Base-by-base conservation (phyloP, 2,888 invertebrate species). In the Petrolisthes manimaculis region DNA sequence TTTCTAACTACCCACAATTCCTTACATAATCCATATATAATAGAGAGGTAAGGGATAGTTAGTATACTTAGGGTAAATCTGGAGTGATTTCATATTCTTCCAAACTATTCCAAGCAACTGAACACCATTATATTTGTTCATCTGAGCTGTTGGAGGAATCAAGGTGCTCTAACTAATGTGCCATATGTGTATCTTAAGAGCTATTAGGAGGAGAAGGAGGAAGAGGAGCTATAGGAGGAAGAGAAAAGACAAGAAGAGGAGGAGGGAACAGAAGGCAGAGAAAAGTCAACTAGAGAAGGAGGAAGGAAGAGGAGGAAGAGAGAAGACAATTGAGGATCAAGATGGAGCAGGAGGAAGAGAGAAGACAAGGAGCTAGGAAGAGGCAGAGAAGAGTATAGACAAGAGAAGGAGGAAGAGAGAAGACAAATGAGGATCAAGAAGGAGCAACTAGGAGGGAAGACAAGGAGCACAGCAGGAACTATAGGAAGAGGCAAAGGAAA, bases 391-490 rank as follows among this genome's bases (percentile, higher is more conserved):
- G 18, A 61, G 61, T 9, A 0, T 9, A 0, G 18, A 14, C 12
- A 61, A 61, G 3, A 61, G 9, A 21, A 21, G 75, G 75, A 37
- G 37, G 77, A 18, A 51, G 24, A 18, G 14, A 37, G 37, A 37
- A 37, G 37, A 37, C 37, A 37, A 37, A 37, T 37, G 2, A 37
- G 37, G 37, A 37, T 37, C 18, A 18, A 51, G 51, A 21, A 77
- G 77, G 77, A 24, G 77, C 24, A n/a, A n/a, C n/a, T n/a, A 37
- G 77, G 77, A 77, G 77, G 24, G 77, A 77, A 24, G 51, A 21
- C 24, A 51, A 51, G 77, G 77, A 37, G 77, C 14, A 1, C 77
- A 6, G 9, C 1, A 24, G 0, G 12, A 18, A 3, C 61, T 61
- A 61, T 75, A 24, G 21, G 77, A 37, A 51, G 77, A 6, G 51